Evolutionary conservation across 2,888 invertebrate genomes (phyloP), one percentile per base, ranked within the genome.

Genomic region (Eupeodes latifasciatus): DNA sequence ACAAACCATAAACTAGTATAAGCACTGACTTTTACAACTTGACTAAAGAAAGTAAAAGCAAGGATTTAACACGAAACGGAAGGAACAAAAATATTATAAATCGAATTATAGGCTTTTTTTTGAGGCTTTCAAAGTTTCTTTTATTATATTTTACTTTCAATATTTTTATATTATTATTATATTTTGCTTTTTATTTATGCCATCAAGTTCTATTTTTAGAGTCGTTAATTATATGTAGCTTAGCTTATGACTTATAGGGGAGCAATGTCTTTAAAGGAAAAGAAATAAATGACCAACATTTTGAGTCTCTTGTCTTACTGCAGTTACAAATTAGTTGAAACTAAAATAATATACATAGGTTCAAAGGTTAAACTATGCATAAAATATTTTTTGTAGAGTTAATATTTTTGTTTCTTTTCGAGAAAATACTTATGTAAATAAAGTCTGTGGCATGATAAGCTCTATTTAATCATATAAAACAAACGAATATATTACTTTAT

Each of bases 1-100:
- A 87, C 87, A 87, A 86, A 75, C 12, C 11, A 44, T 12, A 57
- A 64, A 64, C 61, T 36, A 53, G n/a, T 12, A 36, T 2, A 16
- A 55, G 19, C 53, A 69, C 40, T 14, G 19, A n/a, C 34, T 55
- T 72, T 72, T 59, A 72, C 51, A 51, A 49, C 49, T 5, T 3
- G 1, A 57, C 4, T 27, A 27, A 27, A 3, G 27, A 47, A 47
- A 72, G 14, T 49, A 3, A 47, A 55, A 40, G 19, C 14, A 36
- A 40, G 11, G 10, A 69, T 53, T 69, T 16, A 14, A 36, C 47
- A 40, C 6, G 12, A 53, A 69, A 27, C 11, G 10, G 2, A 4
- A 40, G 5, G 5, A 16, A 55, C n/a, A 53, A 3, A 36, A 51
- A 14, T 36, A 16, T 4, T n/a, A 34, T n/a, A 69, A 67, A n/a